These are phyloP conservation scores for Oncorhynchus tshawytscha DNA, from an alignment of 2,113 vertebrate genomes.

Conservation along the genomic window DNA sequence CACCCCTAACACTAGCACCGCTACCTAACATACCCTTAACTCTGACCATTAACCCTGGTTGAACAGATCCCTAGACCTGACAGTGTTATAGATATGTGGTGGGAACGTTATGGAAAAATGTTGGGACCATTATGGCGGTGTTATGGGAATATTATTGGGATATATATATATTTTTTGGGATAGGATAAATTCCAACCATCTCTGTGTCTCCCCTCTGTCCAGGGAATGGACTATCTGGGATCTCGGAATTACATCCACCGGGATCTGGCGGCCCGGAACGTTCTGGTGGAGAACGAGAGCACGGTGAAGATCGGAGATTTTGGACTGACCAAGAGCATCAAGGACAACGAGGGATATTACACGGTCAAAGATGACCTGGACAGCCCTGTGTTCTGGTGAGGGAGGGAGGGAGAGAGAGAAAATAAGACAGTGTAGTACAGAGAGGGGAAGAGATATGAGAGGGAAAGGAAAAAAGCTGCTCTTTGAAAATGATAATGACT, in stretches of 20 bases:
- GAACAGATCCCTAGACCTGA: no score
- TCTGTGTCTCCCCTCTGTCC: background rate
- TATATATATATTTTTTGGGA: no score
- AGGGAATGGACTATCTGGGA: slow-evolving; percentile 97
- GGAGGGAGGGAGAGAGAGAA: background rate
- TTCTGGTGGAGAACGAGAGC: slow-evolving; percentile 91
- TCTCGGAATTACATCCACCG: slow-evolving; percentile 91
- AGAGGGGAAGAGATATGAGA: background rate
- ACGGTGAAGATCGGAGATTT: slow-evolving; percentile 98
- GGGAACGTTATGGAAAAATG: no score
- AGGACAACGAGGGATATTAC: slow-evolving; percentile 94
- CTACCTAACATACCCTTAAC: no score
- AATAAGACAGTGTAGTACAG: background rate
- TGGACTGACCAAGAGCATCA: slow-evolving; percentile 94
- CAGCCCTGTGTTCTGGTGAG: slow-evolving; percentile 95
- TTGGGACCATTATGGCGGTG: background rate
- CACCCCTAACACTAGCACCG: no score
- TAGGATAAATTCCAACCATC: no score
- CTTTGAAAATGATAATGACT: background rate
- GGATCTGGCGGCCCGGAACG: slow-evolving; percentile 93
- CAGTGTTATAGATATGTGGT: no score
- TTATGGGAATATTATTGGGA: no score
- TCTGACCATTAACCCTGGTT: no score
- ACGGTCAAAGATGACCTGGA: slow-evolving; percentile 91
- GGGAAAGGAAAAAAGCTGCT: background rate